Evolutionary conservation across 1,140 invertebrate species (phyloP).

Genomic region (Neodiprion lecontei): DNA sequence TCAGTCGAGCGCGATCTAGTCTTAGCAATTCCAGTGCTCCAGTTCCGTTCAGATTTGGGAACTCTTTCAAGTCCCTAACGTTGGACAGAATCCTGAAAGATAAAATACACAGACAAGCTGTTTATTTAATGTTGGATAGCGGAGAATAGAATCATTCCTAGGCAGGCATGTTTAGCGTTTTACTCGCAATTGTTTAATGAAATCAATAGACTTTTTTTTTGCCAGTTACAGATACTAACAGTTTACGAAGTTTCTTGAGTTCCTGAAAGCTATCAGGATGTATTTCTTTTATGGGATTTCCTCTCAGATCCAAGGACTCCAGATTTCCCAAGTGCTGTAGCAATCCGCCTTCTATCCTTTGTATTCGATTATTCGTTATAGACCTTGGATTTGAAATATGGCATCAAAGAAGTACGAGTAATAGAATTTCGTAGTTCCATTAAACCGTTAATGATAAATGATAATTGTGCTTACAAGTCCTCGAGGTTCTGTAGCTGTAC

Average conservation of each 20-base stretch:
- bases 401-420: constrained; percentile 12
- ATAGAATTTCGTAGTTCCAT: too few relatives aligned
- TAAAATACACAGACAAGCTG: constrained; percentile 16
- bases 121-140: neutral
- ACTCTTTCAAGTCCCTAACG: constrained; percentile 75
- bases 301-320: constrained; percentile 71
- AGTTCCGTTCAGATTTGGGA: constrained; percentile 84
- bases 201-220: constrained; percentile 19
- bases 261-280: constrained; percentile 70
- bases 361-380: constrained; percentile 74
- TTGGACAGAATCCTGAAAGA: constrained; percentile 83
- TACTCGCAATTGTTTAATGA: neutral
- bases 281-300: constrained; percentile 73
- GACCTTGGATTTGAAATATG: constrained; percentile 60
- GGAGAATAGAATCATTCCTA: constrained; percentile 10
- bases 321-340: constrained; percentile 67
- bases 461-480: constrained; percentile 71
- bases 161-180: neutral
- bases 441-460: too few relatives aligned
- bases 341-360: constrained; percentile 67
- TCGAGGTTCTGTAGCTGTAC: constrained; percentile 70
- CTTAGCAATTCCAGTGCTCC: constrained; percentile 78
- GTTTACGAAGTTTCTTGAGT: constrained; percentile 71
- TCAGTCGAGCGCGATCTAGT: constrained; percentile 81
- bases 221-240: constrained; percentile 66